Evolutionary conservation across 2,113 vertebrate genomes (phyloP).

Genomic region (Rhea americana): DNA sequence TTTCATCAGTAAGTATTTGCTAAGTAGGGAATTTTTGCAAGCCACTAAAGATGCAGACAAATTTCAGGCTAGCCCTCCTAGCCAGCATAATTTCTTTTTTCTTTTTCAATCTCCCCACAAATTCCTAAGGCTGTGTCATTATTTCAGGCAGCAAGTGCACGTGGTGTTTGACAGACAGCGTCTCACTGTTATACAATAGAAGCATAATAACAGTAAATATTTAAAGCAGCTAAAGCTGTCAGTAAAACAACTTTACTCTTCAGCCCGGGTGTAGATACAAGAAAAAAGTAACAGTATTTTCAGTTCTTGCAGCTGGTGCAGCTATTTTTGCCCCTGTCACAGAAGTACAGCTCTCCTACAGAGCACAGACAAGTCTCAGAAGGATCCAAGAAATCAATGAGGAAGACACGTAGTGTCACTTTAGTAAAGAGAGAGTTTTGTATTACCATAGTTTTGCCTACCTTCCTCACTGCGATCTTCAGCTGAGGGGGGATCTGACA

Average conservation of each 20-base stretch:
- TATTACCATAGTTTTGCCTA: neutral
- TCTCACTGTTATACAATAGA: neutral
- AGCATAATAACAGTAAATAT: neutral
- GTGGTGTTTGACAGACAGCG: neutral
- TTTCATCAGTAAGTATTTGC: neutral
- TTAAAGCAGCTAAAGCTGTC: neutral
- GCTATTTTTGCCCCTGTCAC: neutral
- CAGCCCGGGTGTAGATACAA: neutral
- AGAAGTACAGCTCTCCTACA: neutral
- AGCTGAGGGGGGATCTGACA: neutral
- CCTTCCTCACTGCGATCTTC: neutral
- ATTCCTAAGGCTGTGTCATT: neutral
- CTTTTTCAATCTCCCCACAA: neutral
- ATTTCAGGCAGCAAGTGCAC: neutral
- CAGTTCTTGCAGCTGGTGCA: neutral
- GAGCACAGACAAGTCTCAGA: neutral
- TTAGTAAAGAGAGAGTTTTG: neutral
- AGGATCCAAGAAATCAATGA: neutral
- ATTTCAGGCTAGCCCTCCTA: neutral
- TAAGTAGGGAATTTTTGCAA: neutral
- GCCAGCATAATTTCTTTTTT: fast-evolving
- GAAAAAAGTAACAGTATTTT: neutral
- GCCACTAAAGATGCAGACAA: neutral
- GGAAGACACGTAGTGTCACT: neutral
- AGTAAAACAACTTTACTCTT: neutral